Evolutionary conservation across 2,888 invertebrate genomes (phyloP).

Genomic region (Galerucella pusilla): DNA sequence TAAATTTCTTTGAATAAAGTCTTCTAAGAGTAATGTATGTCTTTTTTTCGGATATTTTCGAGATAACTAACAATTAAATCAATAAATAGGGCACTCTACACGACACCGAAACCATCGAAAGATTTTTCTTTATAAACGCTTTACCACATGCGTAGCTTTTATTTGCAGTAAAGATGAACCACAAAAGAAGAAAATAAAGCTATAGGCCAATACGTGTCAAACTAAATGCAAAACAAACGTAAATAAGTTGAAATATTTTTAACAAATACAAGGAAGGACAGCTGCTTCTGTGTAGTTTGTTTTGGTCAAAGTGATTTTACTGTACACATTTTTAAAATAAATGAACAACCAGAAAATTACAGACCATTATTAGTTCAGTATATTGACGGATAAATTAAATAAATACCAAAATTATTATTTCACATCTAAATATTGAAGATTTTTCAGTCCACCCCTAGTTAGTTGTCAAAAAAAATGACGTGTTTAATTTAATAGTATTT

Average conservation of each 20-base stretch:
- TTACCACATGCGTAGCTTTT: conserved; percentile 47
- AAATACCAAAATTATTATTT: too few relatives aligned
- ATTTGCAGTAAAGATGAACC: conserved; percentile 24
- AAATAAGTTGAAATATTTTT: conserved; percentile 44
- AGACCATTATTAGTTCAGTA: too few relatives aligned
- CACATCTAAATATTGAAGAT: too few relatives aligned
- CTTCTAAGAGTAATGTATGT: neutral
- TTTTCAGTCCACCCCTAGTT: too few relatives aligned
- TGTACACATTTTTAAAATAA: too few relatives aligned
- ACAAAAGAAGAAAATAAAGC: conserved; percentile 47
- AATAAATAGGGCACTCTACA: conserved; percentile 32
- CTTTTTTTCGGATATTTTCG: conserved; percentile 15
- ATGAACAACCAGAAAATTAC: too few relatives aligned
- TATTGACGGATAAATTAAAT: too few relatives aligned
- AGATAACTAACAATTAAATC: conserved; percentile 29
- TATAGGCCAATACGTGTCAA: conserved; percentile 47
- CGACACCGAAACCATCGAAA: conserved; percentile 23
- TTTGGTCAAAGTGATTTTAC: too few relatives aligned
- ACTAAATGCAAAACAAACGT: conserved; percentile 50
- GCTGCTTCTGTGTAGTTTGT: conserved; percentile 7
- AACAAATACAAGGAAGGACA: conserved; percentile 14
- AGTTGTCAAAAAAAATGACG: too few relatives aligned
- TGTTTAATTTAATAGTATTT: too few relatives aligned
- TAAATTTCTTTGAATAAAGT: neutral
- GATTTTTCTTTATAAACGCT: conserved; percentile 27